These are phyloP conservation scores for Metacarcinus magister DNA, from an alignment of 2,888 invertebrate genomes.

Conservation along the genomic window DNA sequence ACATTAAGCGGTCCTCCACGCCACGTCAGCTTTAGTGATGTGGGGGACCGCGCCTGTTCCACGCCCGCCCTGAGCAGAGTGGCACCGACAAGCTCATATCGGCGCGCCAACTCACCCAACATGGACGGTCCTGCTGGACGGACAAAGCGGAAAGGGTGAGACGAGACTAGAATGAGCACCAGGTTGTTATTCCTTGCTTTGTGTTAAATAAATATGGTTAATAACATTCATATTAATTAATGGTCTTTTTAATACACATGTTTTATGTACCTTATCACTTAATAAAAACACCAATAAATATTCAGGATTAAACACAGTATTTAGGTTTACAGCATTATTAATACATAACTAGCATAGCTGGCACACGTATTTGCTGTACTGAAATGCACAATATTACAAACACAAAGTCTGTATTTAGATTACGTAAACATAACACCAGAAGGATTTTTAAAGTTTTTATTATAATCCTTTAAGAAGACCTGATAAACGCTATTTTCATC, in stretches of 20 bases:
- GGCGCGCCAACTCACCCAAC: conserved; percentile 51
- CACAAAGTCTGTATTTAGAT: no score
- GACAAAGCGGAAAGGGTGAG: conserved; percentile 47
- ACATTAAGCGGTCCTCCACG: background rate
- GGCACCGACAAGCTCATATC: background rate
- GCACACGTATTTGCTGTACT: background rate
- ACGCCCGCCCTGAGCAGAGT: conserved; percentile 27
- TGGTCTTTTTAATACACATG: background rate
- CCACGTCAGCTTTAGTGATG: conserved; percentile 11
- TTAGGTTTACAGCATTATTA: background rate
- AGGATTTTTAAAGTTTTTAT: no score
- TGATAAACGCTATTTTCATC: background rate
- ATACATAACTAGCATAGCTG: background rate
- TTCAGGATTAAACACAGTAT: background rate
- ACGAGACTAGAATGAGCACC: background rate
- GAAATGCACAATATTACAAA: background rate
- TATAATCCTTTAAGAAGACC: no score
- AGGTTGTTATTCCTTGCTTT: background rate
- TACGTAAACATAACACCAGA: no score
- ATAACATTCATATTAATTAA: background rate
- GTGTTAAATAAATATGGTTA: background rate
- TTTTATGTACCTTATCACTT: background rate
- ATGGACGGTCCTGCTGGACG: conserved; percentile 41
- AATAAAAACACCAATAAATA: background rate
- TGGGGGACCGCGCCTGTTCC: conserved; percentile 41